These are phyloP conservation scores for Eptesicus fuscus DNA, from an alignment of 2,113 vertebrate species.

Conservation along the genomic window DNA sequence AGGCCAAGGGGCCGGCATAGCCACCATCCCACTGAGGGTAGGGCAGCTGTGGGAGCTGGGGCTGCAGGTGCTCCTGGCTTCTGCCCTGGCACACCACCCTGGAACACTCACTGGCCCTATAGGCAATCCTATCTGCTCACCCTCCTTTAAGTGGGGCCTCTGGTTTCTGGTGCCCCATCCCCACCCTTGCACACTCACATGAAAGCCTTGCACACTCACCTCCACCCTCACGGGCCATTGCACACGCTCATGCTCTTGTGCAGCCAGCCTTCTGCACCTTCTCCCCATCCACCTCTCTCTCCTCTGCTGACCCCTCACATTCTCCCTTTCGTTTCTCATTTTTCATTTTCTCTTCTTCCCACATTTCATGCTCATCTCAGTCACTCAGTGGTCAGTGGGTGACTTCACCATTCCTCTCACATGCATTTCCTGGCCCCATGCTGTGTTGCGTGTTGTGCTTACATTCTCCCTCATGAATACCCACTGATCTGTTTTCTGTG, in stretches of 20 bases:
- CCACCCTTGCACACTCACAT: conserved; percentile 66
- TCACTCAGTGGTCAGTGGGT: not conserved
- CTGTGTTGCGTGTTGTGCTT: not conserved
- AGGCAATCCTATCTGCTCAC: not conserved
- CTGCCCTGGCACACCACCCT: conserved; percentile 68
- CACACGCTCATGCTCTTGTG: conserved; percentile 18
- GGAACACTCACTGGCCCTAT: conserved; percentile 64
- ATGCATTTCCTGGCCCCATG: not conserved
- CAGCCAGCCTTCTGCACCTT: not conserved
- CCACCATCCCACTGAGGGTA: conserved; percentile 63
- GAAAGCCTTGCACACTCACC: conserved; percentile 67
- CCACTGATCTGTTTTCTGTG: conserved; percentile 28
- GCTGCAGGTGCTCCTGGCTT: conserved; percentile 34
- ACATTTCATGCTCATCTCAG: not conserved
- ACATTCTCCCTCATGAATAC: not conserved
- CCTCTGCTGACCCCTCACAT: not conserved
- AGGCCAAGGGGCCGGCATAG: conserved; percentile 57
- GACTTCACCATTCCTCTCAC: not conserved
- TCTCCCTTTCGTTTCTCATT: not conserved
- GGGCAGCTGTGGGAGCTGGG: conserved; percentile 37
- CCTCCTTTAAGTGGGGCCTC: conserved; percentile 49
- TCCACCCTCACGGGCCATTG: conserved; percentile 20
- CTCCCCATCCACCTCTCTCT: not conserved
- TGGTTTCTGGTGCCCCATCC: conserved; percentile 44
- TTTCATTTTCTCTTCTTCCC: not conserved